phyloP scores from a whole-genome alignment of 2,888 invertebrate species.

The Drosophila histrio region DNA sequence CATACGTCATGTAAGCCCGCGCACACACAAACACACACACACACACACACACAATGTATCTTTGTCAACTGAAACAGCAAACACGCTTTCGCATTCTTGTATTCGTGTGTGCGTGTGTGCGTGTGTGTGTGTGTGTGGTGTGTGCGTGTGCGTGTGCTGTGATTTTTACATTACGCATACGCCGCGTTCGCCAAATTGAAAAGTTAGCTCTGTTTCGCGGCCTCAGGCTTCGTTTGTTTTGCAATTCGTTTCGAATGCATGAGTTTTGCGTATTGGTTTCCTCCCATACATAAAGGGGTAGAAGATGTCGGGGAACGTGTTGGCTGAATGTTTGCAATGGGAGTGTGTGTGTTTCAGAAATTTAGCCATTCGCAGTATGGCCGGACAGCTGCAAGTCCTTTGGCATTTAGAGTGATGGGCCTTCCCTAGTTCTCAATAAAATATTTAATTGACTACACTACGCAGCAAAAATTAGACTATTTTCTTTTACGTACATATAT shows the following conservation, averaged over 20 bases:
- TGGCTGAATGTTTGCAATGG: background rate
- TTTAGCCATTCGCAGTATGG: background rate
- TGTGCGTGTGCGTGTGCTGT: slow-evolving; percentile 18
- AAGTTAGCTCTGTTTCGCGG: slow-evolving; percentile 24
- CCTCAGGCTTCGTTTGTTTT: slow-evolving; percentile 16
- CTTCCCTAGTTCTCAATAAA: background rate
- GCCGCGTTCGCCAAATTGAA: slow-evolving; percentile 47
- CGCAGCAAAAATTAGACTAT: no score
- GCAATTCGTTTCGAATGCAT: slow-evolving; percentile 22
- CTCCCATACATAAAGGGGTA: background rate
- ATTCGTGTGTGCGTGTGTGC: background rate
- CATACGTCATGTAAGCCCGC: slow-evolving; percentile 63
- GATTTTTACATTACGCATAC: slow-evolving; percentile 63
- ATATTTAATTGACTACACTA: background rate
- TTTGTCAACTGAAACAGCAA: slow-evolving; percentile 39
- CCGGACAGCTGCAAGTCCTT: background rate
- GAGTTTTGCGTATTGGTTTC: slow-evolving; percentile 11
- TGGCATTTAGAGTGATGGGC: background rate
- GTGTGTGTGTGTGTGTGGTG: background rate
- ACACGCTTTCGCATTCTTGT: background rate
- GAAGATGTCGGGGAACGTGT: no score
- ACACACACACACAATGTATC: slow-evolving; percentile 22
- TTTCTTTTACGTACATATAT: no score
- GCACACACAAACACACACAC: background rate
- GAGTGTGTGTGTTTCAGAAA: background rate